phyloP scores from a whole-genome alignment of 37 sponge, comb jelly and placozoan species.

The Halichondria panicea region DNA sequence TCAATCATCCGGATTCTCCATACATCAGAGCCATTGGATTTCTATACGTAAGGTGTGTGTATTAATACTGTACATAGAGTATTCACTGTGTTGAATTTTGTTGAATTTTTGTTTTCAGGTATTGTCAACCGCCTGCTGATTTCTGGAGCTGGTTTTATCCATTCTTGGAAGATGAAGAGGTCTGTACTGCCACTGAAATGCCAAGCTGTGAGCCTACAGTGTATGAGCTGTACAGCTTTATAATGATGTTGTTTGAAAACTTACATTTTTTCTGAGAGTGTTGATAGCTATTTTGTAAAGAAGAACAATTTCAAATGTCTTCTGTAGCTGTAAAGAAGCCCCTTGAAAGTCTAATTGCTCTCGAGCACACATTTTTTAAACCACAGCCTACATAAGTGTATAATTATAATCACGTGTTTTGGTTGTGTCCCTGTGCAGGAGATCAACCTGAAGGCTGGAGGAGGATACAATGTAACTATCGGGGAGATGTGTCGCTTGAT shows the following conservation, averaged over 20 bases:
- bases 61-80: background rate
- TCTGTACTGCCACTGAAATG: constrained; percentile 32
- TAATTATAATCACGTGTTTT: no score
- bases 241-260: background rate
- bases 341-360: no score
- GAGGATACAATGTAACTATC: constrained; percentile 82
- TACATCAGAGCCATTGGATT: constrained; percentile 96
- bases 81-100: background rate
- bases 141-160: constrained; percentile 95
- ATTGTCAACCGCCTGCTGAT: constrained; percentile 94
- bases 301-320: no score
- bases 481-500: constrained; percentile 94
- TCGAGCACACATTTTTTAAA: no score
- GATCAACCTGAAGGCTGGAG: constrained; percentile 95
- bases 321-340: no score
- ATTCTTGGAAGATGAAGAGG: constrained; percentile 96
- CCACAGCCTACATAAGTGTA: no score
- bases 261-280: background rate
- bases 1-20: constrained; percentile 91
- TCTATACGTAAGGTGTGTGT: constrained; percentile 93
- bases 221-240: background rate
- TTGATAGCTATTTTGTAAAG: no score
- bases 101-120: constrained; percentile 77
- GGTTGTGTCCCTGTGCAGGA: no score
- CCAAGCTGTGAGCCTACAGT: background rate